phyloP scores from a whole-genome alignment of 2,113 vertebrate genomes.

The Podarcis muralis region DNA sequence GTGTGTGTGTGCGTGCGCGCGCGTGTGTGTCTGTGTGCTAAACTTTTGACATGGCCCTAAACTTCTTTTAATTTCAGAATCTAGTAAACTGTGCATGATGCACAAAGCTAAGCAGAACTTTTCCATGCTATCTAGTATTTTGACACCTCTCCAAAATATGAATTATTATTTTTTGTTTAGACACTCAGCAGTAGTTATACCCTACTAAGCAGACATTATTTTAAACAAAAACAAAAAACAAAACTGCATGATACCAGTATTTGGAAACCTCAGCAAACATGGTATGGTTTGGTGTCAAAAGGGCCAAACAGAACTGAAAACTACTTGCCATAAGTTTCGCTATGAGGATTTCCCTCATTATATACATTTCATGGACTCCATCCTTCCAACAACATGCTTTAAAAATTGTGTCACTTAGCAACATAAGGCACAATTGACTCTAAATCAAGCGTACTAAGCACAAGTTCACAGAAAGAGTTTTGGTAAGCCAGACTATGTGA shows the following conservation, averaged over 20 bases:
- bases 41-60: background rate
- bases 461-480: background rate
- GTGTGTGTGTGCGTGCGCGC: background rate
- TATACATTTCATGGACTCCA: slow-evolving; percentile 45
- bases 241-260: rapidly evolving
- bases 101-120: background rate
- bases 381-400: slow-evolving; percentile 60
- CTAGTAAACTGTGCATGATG: rapidly evolving
- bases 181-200: background rate
- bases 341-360: slow-evolving; percentile 64
- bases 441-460: slow-evolving; percentile 57
- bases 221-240: rapidly evolving
- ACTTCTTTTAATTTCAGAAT: background rate
- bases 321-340: slow-evolving; percentile 41
- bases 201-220: background rate
- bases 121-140: background rate
- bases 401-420: slow-evolving; percentile 69
- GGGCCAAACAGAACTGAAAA: slow-evolving; percentile 50
- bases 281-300: slow-evolving; percentile 2
- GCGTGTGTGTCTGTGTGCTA: background rate
- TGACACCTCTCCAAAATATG: background rate
- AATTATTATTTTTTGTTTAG: background rate
- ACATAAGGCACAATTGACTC: slow-evolving; percentile 65
- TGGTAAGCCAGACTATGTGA: background rate
- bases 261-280: background rate